Percentiles rank a stretch among this genome's conserved stretches.
Conservation (phyloP, 23 tunicate species). For the Trididemnum clinides region DNA sequence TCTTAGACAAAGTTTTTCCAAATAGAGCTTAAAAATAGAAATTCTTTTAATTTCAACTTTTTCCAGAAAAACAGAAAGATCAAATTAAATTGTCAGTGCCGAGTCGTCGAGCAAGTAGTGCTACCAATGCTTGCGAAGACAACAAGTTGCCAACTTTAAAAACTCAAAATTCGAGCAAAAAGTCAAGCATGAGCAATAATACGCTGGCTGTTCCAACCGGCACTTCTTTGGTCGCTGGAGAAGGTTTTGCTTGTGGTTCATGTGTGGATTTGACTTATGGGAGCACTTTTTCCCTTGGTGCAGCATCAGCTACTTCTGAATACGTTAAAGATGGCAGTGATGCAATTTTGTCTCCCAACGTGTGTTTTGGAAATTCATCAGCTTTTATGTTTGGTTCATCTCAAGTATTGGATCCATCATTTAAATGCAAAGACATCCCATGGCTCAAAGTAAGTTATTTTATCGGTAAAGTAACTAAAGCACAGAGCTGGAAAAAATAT, state of each 20-base stretch:
- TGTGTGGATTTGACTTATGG: slow-evolving; percentile 37
- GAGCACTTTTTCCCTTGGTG: slow-evolving; percentile 41
- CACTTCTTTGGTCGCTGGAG: background rate
- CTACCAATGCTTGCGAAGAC: background rate
- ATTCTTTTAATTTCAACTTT: no score
- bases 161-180: background rate
- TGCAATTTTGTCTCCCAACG: background rate
- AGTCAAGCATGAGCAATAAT: slow-evolving; percentile 14
- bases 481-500: no score
- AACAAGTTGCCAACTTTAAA: background rate
- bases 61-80: no score
- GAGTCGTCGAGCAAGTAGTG: background rate
- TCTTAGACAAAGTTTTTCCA: no score
- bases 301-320: slow-evolving; percentile 26
- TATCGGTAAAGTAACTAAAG: no score
- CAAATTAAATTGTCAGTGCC: no score
- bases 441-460: slow-evolving; percentile 65
- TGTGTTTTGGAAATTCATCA: background rate
- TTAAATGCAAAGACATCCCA: slow-evolving; percentile 26
- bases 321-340: slow-evolving; percentile 6
- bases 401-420: background rate
- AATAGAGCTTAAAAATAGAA: no score
- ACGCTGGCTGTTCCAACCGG: slow-evolving; percentile 42
- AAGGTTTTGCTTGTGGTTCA: background rate
- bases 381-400: background rate